Conservation (phyloP, 2,888 invertebrate species). For the Tenthredo distinguenda region DNA sequence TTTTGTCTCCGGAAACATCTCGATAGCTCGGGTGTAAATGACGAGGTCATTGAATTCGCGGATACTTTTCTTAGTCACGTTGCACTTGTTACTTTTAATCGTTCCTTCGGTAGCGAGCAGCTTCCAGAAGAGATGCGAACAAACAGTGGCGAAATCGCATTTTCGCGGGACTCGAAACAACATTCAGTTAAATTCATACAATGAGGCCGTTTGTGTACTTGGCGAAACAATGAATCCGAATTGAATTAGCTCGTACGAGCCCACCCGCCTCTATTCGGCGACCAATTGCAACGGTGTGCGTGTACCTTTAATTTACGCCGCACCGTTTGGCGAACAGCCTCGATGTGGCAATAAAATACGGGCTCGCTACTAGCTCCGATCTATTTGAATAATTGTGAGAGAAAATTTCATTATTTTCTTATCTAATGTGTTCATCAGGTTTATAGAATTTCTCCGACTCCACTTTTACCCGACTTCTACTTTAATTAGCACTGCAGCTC, state of each 20-base stretch:
- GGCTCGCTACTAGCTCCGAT: background rate
- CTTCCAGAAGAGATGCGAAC: background rate
- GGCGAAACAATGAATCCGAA: conserved; percentile 51
- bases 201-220: conserved; percentile 43
- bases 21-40: background rate
- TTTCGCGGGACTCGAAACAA: conserved; percentile 38
- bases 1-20: background rate
- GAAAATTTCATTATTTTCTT: background rate
- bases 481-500: background rate
- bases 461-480: background rate
- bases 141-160: conserved; percentile 31
- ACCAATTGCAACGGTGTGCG: conserved; percentile 18
- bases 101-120: background rate
- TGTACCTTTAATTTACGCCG: conserved; percentile 41
- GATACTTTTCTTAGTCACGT: background rate
- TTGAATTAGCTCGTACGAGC: conserved; percentile 51
- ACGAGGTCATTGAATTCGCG: background rate
- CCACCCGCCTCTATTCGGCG: conserved; percentile 10
- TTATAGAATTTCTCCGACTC: background rate
- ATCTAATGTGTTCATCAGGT: background rate
- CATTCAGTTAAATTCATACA: conserved; percentile 41
- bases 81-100: conserved; percentile 37
- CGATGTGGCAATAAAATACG: background rate
- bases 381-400: background rate
- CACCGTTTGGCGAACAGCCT: background rate